phyloP scores from a whole-genome alignment of 2,888 invertebrate genomes.

The Globia sparganii region DNA sequence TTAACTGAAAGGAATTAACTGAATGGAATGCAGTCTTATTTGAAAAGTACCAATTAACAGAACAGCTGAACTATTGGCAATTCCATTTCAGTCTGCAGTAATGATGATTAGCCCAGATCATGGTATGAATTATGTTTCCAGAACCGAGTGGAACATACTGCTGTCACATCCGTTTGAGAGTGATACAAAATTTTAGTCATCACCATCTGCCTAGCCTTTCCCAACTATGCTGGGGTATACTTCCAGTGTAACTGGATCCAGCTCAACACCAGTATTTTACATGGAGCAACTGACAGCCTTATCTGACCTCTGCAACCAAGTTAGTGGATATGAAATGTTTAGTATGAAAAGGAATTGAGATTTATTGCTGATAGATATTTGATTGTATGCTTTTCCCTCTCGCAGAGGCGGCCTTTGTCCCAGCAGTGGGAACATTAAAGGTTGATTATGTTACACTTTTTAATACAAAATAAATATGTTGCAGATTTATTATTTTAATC shows the following conservation, averaged over 20 bases:
- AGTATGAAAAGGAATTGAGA: neutral
- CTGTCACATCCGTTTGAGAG: slow-evolving; percentile 66
- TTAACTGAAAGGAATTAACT: slow-evolving; percentile 44
- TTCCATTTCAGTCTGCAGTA: slow-evolving; percentile 39
- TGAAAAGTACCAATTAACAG: slow-evolving; percentile 46
- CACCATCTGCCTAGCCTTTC: neutral
- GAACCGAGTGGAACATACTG: slow-evolving; percentile 49
- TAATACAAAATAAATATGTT: neutral
- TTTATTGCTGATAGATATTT: neutral
- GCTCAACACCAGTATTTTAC: neutral
- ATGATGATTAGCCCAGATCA: slow-evolving; percentile 58
- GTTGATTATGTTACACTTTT: neutral
- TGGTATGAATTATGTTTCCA: slow-evolving; percentile 52
- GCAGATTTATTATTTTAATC: neutral
- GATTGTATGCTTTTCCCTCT: neutral
- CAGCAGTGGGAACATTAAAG: neutral
- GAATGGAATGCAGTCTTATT: slow-evolving; percentile 20
- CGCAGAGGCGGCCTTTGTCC: neutral
- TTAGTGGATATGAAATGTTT: neutral
- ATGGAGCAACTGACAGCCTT: neutral
- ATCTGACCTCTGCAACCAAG: neutral
- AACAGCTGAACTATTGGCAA: slow-evolving; percentile 38
- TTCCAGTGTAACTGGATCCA: neutral
- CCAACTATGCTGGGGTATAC: neutral
- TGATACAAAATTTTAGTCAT: neutral